Conservation (phyloP, 2,888 invertebrate genomes). For the Chymomyza procnemis region DNA sequence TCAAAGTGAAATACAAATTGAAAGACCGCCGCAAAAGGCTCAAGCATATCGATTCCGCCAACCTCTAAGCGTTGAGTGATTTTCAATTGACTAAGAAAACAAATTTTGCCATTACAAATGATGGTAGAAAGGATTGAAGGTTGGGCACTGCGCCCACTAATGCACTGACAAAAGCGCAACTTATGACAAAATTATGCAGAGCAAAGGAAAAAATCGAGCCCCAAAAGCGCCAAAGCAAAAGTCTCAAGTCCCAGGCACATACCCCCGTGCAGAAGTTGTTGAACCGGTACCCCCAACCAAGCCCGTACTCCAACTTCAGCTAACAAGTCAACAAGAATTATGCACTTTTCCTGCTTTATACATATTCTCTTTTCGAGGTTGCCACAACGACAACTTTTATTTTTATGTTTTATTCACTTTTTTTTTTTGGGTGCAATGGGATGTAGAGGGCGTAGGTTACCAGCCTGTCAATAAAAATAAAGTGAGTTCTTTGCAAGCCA, state of each 20-base stretch:
- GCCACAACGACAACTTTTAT: too few species aligned
- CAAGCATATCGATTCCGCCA: conserved; percentile 6
- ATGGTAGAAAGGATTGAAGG: too few species aligned
- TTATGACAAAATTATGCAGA: conserved; percentile 57
- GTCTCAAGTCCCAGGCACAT: conserved; percentile 47
- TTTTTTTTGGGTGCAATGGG: too few species aligned
- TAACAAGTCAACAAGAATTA: conserved; percentile 62
- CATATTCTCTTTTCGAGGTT: not conserved
- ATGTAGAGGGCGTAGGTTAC: not conserved
- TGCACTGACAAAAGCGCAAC: conserved; percentile 68
- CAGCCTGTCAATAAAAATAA: conserved; percentile 72
- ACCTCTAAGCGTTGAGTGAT: conserved; percentile 57
- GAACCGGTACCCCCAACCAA: conserved; percentile 1
- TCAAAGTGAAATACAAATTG: conserved; percentile 64
- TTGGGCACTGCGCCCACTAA: conserved; percentile 22
- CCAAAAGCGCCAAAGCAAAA: conserved; percentile 32
- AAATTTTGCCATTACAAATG: conserved; percentile 42
- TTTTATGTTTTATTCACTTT: too few species aligned
- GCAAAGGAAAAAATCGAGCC: conserved; percentile 8
- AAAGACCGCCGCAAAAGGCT: conserved; percentile 58
- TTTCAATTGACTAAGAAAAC: conserved; percentile 70
- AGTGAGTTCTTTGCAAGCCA: conserved; percentile 49
- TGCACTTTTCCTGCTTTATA: conserved; percentile 55
- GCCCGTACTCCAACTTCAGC: too few species aligned
- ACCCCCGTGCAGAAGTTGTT: conserved; percentile 16